Evolutionary conservation across 2,113 vertebrate species (phyloP).

Genomic region (Xyliphius kryptos): DNA sequence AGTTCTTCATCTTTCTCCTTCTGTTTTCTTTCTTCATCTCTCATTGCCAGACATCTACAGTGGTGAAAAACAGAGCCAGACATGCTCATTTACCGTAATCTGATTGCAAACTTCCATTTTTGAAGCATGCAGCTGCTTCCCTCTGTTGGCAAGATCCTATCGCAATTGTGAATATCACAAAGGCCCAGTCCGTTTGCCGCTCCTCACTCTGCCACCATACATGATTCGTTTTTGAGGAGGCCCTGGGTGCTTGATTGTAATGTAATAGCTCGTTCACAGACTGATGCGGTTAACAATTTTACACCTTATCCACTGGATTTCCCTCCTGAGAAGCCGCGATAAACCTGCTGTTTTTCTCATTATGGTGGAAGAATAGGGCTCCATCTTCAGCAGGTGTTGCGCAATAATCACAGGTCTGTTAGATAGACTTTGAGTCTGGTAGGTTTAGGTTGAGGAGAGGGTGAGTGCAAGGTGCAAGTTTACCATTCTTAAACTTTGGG

Average conservation of each 20-base stretch:
- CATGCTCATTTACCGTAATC: conserved; percentile 38
- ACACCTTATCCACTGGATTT: conserved; percentile 16
- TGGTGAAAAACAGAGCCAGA: conserved; percentile 25
- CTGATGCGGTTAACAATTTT: conserved; percentile 19
- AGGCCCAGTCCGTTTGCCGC: conserved; percentile 34
- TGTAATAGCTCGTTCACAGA: conserved; percentile 37
- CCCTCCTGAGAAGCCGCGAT: conserved; percentile 11
- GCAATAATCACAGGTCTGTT: too few relatives aligned
- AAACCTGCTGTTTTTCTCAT: not conserved
- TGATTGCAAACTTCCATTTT: conserved; percentile 35
- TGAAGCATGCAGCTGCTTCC: conserved; percentile 37
- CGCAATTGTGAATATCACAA: conserved; percentile 38
- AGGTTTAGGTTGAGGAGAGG: too few relatives aligned
- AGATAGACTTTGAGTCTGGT: too few relatives aligned
- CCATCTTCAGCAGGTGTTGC: too few relatives aligned
- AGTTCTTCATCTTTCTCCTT: not conserved
- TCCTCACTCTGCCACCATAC: conserved; percentile 28
- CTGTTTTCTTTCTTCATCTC: not conserved
- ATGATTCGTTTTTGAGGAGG: conserved; percentile 15
- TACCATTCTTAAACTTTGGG: too few relatives aligned
- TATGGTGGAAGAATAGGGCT: not conserved
- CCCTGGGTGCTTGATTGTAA: conserved; percentile 26
- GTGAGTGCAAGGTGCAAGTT: too few relatives aligned
- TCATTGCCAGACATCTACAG: conserved; percentile 16
- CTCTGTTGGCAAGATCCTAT: conserved; percentile 34